Evolutionary conservation across 2,888 invertebrate species (phyloP), one percentile per base, ranked within the genome.

Genomic region (Zhuqinia jingwanae): DNA sequence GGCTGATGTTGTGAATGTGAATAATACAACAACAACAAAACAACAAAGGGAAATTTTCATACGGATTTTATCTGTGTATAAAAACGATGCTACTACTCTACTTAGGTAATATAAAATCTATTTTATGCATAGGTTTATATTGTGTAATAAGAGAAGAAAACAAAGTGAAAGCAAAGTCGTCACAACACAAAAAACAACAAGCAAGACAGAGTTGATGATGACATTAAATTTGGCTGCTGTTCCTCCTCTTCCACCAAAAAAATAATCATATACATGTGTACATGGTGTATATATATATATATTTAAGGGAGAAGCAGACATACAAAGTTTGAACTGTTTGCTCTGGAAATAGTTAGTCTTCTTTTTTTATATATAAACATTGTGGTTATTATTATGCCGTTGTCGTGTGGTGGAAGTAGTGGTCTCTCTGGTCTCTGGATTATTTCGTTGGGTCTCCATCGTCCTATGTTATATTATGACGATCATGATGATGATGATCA

Each of bases 221-320:
- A 87, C 87, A 87, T 87, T 87, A 87, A 87, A 87, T 87, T 87
- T 87, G 87, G 87, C 87, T 87, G 82, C 47, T 82, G 6, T 42
- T 45, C 65, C 45, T 75, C 73, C 47, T 63, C 17, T 20, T 58
- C 22, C 58, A 17, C 58, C 11, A 58, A 58, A 58, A 22, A 10
- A 58, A 22, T 22, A 56, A n/a, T n/a, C 20, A 58, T 22, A 20
- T 11, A 58, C 20, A 58, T 6, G 20, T 6, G 17, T 53, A 56
- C 20, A 56, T 22, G 56, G 22, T 22, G 22, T 50, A n/a, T 2
- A 50, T 25, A 6, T 58, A 25, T 25, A 25, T 25, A 58, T 22
- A 11, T 22, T 22, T 58, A 22, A 60, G 30, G 30, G 1, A 56
- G n/a, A 65, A n/a, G 30, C 65, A n/a, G n/a, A 13, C 2, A 50